These are phyloP conservation scores for Bettongia penicillata DNA, from an alignment of 2,113 vertebrate genomes.

Conservation along the genomic window DNA sequence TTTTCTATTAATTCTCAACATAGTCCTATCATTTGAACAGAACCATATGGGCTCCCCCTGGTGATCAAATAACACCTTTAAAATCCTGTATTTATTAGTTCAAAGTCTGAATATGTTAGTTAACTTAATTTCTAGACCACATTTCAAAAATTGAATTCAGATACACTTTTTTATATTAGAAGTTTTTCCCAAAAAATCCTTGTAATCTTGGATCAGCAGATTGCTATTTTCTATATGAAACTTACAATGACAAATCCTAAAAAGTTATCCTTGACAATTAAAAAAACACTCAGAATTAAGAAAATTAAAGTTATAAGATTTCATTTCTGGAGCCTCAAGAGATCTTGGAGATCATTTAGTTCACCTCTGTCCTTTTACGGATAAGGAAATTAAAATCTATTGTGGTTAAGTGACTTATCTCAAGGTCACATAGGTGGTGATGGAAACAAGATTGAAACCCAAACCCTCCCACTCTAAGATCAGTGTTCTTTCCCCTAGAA, in stretches of 20 bases:
- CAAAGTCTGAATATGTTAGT: conserved; percentile 31
- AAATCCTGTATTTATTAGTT: conserved; percentile 59
- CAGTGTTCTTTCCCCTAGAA: background rate
- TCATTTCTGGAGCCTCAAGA: background rate
- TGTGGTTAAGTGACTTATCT: background rate
- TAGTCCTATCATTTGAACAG: conserved; percentile 36
- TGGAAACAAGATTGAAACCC: background rate
- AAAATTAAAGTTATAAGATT: background rate
- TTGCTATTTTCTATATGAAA: conserved; percentile 6
- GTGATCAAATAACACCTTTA: conserved; percentile 25
- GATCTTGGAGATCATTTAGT: background rate
- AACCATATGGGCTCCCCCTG: conserved; percentile 33
- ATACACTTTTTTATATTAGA: conserved; percentile 37
- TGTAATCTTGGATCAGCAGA: background rate
- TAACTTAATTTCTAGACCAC: background rate
- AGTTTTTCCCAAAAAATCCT: conserved; percentile 13
- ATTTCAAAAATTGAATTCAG: conserved; percentile 40
- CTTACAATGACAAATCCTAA: background rate
- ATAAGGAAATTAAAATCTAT: background rate
- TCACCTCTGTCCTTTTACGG: background rate
- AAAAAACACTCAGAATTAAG: background rate
- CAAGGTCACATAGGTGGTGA: background rate
- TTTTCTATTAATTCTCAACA: conserved; percentile 47
- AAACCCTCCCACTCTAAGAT: background rate
- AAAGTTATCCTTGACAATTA: background rate